Conservation (phyloP, 2,797 vertebrate genomes). For the Enoplosus armatus region DNA sequence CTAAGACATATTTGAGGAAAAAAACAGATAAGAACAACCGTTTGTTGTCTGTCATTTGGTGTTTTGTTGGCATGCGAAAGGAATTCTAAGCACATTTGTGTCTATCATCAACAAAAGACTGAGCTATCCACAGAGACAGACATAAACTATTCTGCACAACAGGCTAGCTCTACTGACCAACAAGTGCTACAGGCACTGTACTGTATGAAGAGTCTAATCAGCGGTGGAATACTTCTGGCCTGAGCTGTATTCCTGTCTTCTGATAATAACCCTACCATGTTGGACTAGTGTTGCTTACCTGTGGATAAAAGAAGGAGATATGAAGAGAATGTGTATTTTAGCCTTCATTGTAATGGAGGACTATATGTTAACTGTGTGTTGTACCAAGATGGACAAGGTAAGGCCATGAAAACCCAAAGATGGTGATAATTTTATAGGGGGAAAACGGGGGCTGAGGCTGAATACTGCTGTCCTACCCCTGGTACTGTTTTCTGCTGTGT, state of each 20-base stretch:
- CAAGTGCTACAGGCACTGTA: slow-evolving; percentile 67
- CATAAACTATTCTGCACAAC: slow-evolving; percentile 76
- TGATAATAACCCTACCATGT: slow-evolving; percentile 56
- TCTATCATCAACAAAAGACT: slow-evolving; percentile 82
- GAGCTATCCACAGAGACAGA: slow-evolving; percentile 78
- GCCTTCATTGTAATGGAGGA: slow-evolving; percentile 59
- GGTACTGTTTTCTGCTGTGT: slow-evolving; percentile 60
- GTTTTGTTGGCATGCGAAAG: slow-evolving; percentile 88
- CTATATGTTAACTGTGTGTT: slow-evolving; percentile 61
- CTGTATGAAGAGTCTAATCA: slow-evolving; percentile 66
- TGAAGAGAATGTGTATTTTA: slow-evolving; percentile 70
- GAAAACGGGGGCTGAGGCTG: slow-evolving; percentile 20
- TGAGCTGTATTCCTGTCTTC: slow-evolving; percentile 63
- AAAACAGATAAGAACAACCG: slow-evolving; percentile 62
- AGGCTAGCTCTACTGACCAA: slow-evolving; percentile 74
- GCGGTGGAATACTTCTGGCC: slow-evolving; percentile 58
- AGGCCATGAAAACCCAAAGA: slow-evolving; percentile 78
- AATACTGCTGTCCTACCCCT: slow-evolving; percentile 35
- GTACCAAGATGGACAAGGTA: slow-evolving; percentile 57
- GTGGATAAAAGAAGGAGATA: slow-evolving; percentile 39
- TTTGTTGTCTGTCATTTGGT: slow-evolving; percentile 77
- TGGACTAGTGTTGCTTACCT: slow-evolving; percentile 51
- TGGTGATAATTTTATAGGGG: slow-evolving; percentile 58
- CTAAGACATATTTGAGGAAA: slow-evolving; percentile 62
- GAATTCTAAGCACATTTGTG: slow-evolving; percentile 88